phyloP scores from a whole-genome alignment of 1,140 invertebrate species.

The Macrobrachium rosenbergii region DNA sequence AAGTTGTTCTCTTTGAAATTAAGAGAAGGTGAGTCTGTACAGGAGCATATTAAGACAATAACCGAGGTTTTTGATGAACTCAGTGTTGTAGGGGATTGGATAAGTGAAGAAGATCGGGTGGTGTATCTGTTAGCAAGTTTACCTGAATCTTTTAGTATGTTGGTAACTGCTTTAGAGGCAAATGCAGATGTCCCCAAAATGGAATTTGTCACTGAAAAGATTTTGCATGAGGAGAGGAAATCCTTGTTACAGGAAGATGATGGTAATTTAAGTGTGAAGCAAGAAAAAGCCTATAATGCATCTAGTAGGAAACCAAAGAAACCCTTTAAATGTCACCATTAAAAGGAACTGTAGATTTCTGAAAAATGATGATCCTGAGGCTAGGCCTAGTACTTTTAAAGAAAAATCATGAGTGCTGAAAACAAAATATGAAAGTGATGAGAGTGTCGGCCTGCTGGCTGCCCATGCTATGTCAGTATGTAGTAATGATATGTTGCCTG shows the following conservation, averaged over 20 bases:
- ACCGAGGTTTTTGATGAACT: slow-evolving; percentile 21
- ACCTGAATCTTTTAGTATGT: too few relatives aligned
- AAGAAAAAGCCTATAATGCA: slow-evolving; percentile 19
- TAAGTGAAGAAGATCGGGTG: slow-evolving; percentile 22
- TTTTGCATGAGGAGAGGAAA: too few relatives aligned
- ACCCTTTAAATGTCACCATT: background rate
- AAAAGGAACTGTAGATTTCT: slow-evolving; percentile 19
- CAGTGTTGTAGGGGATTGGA: background rate
- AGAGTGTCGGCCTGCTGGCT: slow-evolving; percentile 20
- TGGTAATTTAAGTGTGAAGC: slow-evolving; percentile 27
- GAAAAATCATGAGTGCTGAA: slow-evolving; percentile 26
- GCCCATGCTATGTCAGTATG: slow-evolving; percentile 28
- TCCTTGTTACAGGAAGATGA: too few relatives aligned
- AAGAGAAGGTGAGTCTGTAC: slow-evolving; percentile 24
- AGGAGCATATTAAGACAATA: slow-evolving; percentile 29
- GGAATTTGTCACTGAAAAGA: too few relatives aligned
- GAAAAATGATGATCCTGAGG: background rate
- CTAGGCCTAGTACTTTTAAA: slow-evolving; percentile 10
- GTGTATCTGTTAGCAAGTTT: too few relatives aligned
- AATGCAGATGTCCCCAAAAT: too few relatives aligned
- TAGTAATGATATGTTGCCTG: slow-evolving; percentile 9
- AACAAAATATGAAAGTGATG: slow-evolving; percentile 14
- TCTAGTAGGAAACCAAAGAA: background rate
- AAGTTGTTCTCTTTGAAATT: slow-evolving; percentile 18
- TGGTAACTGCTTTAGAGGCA: too few relatives aligned